Evolutionary conservation across 2,797 vertebrate species (phyloP).

Genomic region (Myotis planiceps): DNA sequence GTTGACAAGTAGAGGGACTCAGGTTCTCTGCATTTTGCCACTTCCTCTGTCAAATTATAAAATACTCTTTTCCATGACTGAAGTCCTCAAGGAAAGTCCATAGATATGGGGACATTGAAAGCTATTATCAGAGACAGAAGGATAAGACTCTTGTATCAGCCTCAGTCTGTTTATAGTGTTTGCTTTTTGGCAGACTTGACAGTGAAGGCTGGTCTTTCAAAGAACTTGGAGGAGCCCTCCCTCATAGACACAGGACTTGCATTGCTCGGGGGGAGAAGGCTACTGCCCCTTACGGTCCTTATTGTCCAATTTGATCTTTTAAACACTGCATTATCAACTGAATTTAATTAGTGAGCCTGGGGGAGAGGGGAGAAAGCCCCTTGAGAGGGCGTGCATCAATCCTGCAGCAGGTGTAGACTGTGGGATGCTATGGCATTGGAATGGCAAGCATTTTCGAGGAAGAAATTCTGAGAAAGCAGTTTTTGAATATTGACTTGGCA

Average conservation of each 20-base stretch:
- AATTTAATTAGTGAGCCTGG: neutral
- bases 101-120: slow-evolving; percentile 52
- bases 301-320: neutral
- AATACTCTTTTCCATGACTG: slow-evolving; percentile 56
- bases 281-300: neutral
- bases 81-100: slow-evolving; percentile 72
- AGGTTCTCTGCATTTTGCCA: slow-evolving; percentile 77
- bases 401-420: neutral
- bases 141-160: neutral
- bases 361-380: neutral
- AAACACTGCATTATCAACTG: neutral
- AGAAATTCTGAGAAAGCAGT: neutral
- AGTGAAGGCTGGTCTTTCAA: neutral
- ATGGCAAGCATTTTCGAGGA: neutral
- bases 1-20: slow-evolving; percentile 74
- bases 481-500: neutral
- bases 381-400: neutral
- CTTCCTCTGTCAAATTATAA: slow-evolving; percentile 63
- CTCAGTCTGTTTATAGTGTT: neutral
- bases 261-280: neutral
- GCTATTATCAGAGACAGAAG: slow-evolving; percentile 14
- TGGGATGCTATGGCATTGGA: neutral
- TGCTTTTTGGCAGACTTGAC: neutral
- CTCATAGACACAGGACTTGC: neutral
- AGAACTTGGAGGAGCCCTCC: neutral